Percentiles rank a stretch among this genome's conserved stretches.
These are phyloP conservation scores for Chamaetylas fuelleborni DNA, from an alignment of 2,113 vertebrate genomes.

Conservation along the genomic window DNA sequence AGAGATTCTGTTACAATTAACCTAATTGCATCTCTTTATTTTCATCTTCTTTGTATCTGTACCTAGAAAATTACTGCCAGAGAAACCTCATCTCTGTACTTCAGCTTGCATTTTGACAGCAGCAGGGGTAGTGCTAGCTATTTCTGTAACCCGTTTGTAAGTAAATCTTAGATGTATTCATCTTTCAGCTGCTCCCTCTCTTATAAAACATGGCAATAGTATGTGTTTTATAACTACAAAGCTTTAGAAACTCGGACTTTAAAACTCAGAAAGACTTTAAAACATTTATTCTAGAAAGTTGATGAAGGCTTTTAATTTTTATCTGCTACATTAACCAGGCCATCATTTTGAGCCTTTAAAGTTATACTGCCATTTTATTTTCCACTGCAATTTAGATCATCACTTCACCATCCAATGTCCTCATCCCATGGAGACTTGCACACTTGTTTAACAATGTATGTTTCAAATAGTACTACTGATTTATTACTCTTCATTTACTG, in stretches of 20 bases:
- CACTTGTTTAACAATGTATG: background rate
- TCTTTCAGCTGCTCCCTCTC: background rate
- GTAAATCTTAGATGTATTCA: background rate
- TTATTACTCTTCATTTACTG: background rate
- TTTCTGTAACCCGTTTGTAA: slow-evolving; percentile 14
- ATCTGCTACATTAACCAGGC: background rate
- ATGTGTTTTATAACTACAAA: background rate
- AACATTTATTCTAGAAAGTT: background rate
- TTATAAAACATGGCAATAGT: background rate
- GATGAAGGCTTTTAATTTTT: background rate
- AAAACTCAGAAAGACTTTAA: background rate
- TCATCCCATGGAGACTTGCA: background rate
- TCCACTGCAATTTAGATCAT: background rate
- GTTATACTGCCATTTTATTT: background rate
- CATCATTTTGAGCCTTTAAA: background rate
- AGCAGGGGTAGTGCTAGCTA: background rate
- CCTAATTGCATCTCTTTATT: background rate
- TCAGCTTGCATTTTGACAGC: background rate
- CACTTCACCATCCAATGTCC: background rate
- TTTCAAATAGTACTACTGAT: background rate
- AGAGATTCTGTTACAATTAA: background rate
- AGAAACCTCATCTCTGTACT: background rate
- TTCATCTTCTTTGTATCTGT: background rate
- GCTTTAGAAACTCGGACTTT: background rate
- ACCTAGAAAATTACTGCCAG: background rate